Percentiles rank a stretch among this genome's conserved stretches.
These are phyloP conservation scores for Phania funesta DNA, from an alignment of 2,888 invertebrate species.

Conservation along the genomic window DNA sequence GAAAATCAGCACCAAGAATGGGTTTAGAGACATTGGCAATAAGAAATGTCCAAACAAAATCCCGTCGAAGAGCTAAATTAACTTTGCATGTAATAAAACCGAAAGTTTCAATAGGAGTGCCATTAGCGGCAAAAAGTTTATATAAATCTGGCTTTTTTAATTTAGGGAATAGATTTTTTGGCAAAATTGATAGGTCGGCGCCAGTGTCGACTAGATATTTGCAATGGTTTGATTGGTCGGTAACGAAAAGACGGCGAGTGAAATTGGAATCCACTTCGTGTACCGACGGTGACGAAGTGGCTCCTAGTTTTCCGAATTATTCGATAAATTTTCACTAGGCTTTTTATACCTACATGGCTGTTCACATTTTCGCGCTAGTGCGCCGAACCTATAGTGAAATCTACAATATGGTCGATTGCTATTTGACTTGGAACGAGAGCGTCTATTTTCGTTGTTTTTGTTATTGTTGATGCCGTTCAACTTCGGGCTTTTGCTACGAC, in stretches of 20 bases:
- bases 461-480: background rate
- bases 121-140: slow-evolving; percentile 28
- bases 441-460: background rate
- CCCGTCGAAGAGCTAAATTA: slow-evolving; percentile 21
- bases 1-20: slow-evolving; percentile 37
- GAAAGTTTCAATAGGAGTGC: slow-evolving; percentile 22
- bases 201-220: slow-evolving; percentile 24
- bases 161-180: slow-evolving; percentile 9
- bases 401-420: slow-evolving; percentile 24
- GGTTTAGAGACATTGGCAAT: slow-evolving; percentile 21
- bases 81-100: slow-evolving; percentile 10
- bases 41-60: slow-evolving; percentile 12
- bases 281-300: slow-evolving; percentile 8
- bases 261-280: slow-evolving; percentile 12
- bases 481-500: background rate
- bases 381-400: slow-evolving; percentile 28
- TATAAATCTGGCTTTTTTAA: slow-evolving; percentile 1
- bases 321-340: background rate
- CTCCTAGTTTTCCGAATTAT: slow-evolving; percentile 13
- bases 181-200: slow-evolving; percentile 35
- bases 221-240: slow-evolving; percentile 18
- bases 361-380: slow-evolving; percentile 20
- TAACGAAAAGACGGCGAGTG: slow-evolving; percentile 32
- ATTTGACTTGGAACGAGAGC: slow-evolving; percentile 29
- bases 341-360: slow-evolving; percentile 13